Evolutionary conservation across 2,113 vertebrate species (phyloP).

Genomic region (Ophiodon elongatus): DNA sequence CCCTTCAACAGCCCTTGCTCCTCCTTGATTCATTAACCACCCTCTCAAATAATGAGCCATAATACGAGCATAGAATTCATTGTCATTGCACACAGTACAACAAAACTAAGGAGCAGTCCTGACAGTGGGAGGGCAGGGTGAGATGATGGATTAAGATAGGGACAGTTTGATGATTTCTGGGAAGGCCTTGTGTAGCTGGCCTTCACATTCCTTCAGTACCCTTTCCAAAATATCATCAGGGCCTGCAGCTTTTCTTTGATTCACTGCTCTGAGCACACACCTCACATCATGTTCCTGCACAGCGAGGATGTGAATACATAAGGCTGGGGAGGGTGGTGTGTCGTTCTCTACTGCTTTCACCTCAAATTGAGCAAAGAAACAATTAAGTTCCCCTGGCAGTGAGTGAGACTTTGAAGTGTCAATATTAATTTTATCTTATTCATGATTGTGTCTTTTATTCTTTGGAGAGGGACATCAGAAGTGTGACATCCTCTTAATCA

Average conservation of each 20-base stretch:
- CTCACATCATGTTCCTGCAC: neutral
- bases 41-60: neutral
- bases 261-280: neutral
- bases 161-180: neutral
- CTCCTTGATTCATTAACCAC: neutral
- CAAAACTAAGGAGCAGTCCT: too few species aligned
- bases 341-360: neutral
- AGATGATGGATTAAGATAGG: neutral
- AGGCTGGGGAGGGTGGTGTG: neutral
- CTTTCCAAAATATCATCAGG: neutral
- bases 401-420: neutral
- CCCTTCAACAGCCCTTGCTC: too few species aligned
- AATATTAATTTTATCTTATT: neutral
- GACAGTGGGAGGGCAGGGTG: neutral
- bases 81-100: too few species aligned
- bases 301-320: neutral
- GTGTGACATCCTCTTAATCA: neutral
- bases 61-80: too few species aligned
- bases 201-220: neutral
- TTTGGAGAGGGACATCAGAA: neutral
- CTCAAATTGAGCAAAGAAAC: neutral
- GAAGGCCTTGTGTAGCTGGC: neutral
- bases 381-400: neutral
- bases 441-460: neutral
- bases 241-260: neutral